Conservation (phyloP, 2,888 invertebrate genomes). For the Portevinia maculata region DNA sequence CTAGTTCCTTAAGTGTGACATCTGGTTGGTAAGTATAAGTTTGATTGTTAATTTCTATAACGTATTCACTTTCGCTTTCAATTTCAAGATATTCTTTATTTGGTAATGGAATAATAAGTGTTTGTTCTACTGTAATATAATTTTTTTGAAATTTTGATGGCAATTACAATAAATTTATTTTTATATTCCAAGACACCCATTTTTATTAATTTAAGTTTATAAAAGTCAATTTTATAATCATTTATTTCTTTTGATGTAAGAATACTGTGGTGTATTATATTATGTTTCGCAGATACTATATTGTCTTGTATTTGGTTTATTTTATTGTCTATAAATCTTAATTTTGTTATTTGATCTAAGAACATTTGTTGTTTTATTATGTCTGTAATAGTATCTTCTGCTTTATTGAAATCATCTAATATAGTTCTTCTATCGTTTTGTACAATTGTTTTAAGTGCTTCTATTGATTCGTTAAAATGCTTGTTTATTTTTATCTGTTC, state of each 20-base stretch:
- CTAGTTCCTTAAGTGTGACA: conserved; percentile 22
- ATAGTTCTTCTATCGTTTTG: conserved; percentile 55
- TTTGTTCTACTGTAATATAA: conserved; percentile 25
- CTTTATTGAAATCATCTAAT: conserved; percentile 30
- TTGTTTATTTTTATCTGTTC: conserved; percentile 59
- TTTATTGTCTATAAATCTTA: conserved; percentile 60
- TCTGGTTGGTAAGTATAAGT: conserved; percentile 27
- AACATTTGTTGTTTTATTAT: conserved; percentile 28
- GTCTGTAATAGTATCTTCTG: conserved; percentile 14
- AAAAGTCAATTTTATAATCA: conserved; percentile 51
- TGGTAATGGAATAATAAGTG: conserved; percentile 12
- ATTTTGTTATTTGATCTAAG: conserved; percentile 43
- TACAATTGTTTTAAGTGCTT: conserved; percentile 45
- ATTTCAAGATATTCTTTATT: conserved; percentile 22
- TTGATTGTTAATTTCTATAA: conserved; percentile 34
- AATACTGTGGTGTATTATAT: conserved; percentile 58
- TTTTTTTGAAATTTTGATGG: too few relatives aligned
- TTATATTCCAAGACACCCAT: conserved; percentile 41
- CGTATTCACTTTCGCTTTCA: conserved; percentile 32
- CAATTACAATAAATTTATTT: conserved; percentile 29
- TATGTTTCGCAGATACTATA: conserved; percentile 55
- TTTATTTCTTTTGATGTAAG: conserved; percentile 53
- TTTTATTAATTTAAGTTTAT: conserved; percentile 38
- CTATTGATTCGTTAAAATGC: conserved; percentile 61
- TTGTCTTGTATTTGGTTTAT: conserved; percentile 62